Conservation (phyloP, 1,140 invertebrate genomes). For the Drosophila insularis region DNA sequence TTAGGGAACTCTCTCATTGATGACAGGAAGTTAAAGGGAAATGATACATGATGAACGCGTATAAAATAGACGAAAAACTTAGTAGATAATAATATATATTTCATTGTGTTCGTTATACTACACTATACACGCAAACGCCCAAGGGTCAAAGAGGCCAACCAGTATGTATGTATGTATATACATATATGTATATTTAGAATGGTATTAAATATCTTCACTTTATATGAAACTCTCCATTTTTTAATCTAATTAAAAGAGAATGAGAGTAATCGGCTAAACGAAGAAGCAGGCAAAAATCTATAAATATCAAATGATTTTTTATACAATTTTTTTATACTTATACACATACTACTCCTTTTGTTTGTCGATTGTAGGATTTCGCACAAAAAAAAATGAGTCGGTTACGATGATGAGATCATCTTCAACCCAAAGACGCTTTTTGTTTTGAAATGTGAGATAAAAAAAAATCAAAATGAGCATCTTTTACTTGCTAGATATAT, state of each 20-base stretch:
- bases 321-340: constrained; percentile 1
- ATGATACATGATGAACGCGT: constrained; percentile 60
- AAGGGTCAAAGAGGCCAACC: constrained; percentile 22
- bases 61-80: constrained; percentile 31
- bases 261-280: not conserved
- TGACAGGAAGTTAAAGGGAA: constrained; percentile 56
- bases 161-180: not conserved
- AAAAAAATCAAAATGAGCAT: constrained; percentile 11
- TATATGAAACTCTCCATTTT: not conserved
- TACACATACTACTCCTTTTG: too few species aligned
- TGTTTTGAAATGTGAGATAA: constrained; percentile 33
- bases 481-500: constrained; percentile 10
- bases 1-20: constrained; percentile 49
- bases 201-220: not conserved
- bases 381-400: constrained; percentile 24
- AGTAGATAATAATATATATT: constrained; percentile 49
- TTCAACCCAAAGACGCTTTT: constrained; percentile 23
- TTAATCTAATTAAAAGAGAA: not conserved
- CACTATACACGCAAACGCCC: constrained; percentile 46
- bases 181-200: not conserved
- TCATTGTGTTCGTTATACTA: not conserved
- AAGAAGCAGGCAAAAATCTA: constrained; percentile 29
- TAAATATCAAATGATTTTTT: constrained; percentile 40
- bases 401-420: constrained; percentile 62
- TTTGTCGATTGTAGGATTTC: constrained; percentile 12